phyloP scores from a whole-genome alignment of 2,113 vertebrate species.

The Podarcis muralis region DNA sequence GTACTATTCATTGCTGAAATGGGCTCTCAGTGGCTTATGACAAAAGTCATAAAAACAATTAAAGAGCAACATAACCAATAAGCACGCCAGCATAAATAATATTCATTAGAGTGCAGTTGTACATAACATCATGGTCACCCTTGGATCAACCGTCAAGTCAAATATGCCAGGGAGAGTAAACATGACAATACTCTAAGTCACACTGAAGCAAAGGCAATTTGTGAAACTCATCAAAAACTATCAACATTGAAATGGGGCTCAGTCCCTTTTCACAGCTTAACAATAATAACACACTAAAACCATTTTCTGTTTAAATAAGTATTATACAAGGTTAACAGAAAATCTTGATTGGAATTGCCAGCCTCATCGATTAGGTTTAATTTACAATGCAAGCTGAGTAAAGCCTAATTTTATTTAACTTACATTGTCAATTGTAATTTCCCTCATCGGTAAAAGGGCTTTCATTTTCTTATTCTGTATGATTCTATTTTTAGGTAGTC shows the following conservation, averaged over 20 bases:
- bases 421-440: conserved; percentile 55
- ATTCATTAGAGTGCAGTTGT: neutral
- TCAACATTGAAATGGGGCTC: conserved; percentile 26
- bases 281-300: conserved; percentile 30
- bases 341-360: conserved; percentile 55
- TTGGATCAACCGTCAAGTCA: conserved; percentile 6
- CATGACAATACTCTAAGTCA: conserved; percentile 20
- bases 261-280: conserved; percentile 24
- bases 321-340: conserved; percentile 57
- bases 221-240: conserved; percentile 15
- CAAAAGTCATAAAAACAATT: neutral
- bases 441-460: conserved; percentile 26
- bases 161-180: conserved; percentile 11
- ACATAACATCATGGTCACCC: conserved; percentile 12
- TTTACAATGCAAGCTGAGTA: conserved; percentile 27
- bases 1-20: neutral
- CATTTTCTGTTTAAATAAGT: conserved; percentile 51
- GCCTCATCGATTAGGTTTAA: conserved; percentile 51
- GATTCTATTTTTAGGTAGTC: conserved; percentile 47
- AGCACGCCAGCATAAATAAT: neutral
- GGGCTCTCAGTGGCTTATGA: neutral
- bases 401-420: conserved; percentile 52
- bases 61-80: neutral
- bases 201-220: conserved; percentile 41
- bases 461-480: conserved; percentile 37